phyloP scores from a whole-genome alignment of 2,888 invertebrate genomes.

The Microctonus aethiopoides region DNA sequence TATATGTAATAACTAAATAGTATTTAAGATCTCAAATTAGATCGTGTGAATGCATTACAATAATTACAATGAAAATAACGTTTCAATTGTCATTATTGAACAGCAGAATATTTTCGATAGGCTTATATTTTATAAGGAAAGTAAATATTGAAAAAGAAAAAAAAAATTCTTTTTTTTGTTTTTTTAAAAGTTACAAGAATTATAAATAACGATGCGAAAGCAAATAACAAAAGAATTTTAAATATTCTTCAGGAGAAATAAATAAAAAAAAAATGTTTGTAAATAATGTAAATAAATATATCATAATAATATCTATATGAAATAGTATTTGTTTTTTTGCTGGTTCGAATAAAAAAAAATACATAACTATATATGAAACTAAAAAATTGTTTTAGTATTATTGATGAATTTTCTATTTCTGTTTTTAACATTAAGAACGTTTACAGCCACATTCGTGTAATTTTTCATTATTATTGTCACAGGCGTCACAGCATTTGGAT shows the following conservation, averaged over 20 bases:
- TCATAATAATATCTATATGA: conserved; percentile 49
- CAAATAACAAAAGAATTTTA: conserved; percentile 32
- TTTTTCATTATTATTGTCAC: conserved; percentile 30
- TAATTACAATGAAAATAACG: conserved; percentile 40
- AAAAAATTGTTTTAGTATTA: conserved; percentile 21
- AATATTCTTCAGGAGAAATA: conserved; percentile 48
- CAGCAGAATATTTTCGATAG: conserved; percentile 49
- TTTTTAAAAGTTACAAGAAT: conserved; percentile 30
- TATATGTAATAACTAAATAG: background rate
- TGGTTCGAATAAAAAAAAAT: conserved; percentile 56
- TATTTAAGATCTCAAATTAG: background rate
- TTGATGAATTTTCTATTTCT: conserved; percentile 35
- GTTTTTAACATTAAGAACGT: conserved; percentile 34
- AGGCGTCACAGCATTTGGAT: conserved; percentile 35
- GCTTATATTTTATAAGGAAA: conserved; percentile 53
- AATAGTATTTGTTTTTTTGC: conserved; percentile 53
- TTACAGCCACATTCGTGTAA: conserved; percentile 42
- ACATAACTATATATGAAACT: conserved; percentile 19
- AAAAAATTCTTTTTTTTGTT: too few relatives aligned
- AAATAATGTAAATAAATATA: conserved; percentile 66
- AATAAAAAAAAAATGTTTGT: conserved; percentile 53
- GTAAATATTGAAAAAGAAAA: conserved; percentile 37
- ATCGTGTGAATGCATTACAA: conserved; percentile 34
- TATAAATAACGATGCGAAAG: conserved; percentile 34
- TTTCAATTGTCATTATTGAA: conserved; percentile 47